A percentile compares a stretch with the other conserved stretches of the same genome.
Evolutionary conservation across 1,140 invertebrate genomes (phyloP).

Genomic region (Drosophila dunni): DNA sequence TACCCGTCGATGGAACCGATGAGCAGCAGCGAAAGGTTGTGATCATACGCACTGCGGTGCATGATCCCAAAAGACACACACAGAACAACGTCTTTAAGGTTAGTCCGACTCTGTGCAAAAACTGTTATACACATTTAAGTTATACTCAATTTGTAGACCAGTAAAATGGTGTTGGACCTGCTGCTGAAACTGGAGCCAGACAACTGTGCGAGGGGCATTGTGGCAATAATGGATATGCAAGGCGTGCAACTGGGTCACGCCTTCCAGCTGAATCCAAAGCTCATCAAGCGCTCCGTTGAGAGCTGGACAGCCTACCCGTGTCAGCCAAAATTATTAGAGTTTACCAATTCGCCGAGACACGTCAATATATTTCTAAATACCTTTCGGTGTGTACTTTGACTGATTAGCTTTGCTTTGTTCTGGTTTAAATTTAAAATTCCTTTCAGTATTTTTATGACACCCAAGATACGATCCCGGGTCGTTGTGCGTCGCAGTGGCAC

Average conservation of each 20-base stretch:
- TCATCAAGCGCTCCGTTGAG: slow-evolving; percentile 86
- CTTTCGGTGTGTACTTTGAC: slow-evolving; percentile 85
- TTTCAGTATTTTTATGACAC: slow-evolving; percentile 87
- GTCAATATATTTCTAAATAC: slow-evolving; percentile 89
- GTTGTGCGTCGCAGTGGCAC: slow-evolving; percentile 84
- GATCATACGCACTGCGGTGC: slow-evolving; percentile 86
- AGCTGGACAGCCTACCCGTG: slow-evolving; percentile 90
- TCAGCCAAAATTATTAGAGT: slow-evolving; percentile 89
- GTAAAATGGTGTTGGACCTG: slow-evolving; percentile 87
- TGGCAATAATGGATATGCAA: slow-evolving; percentile 87
- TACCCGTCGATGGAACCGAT: slow-evolving; percentile 86
- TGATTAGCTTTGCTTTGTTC: not conserved
- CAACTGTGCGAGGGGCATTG: slow-evolving; percentile 87
- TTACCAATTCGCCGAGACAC: slow-evolving; percentile 89
- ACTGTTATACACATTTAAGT: not conserved
- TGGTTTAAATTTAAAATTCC: not conserved
- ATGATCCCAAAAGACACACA: slow-evolving; percentile 86
- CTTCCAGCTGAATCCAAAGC: slow-evolving; percentile 86
- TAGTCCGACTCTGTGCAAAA: not conserved
- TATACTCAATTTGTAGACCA: slow-evolving; percentile 74
- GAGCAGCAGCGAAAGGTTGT: slow-evolving; percentile 86
- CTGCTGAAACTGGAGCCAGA: slow-evolving; percentile 85
- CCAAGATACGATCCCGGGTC: slow-evolving; percentile 88
- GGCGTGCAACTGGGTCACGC: slow-evolving; percentile 87
- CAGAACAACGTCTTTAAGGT: slow-evolving; percentile 87